Percentiles rank a stretch among this genome's conserved stretches.
phyloP scores from a whole-genome alignment of 2,888 invertebrate species.

The Thera britannica region DNA sequence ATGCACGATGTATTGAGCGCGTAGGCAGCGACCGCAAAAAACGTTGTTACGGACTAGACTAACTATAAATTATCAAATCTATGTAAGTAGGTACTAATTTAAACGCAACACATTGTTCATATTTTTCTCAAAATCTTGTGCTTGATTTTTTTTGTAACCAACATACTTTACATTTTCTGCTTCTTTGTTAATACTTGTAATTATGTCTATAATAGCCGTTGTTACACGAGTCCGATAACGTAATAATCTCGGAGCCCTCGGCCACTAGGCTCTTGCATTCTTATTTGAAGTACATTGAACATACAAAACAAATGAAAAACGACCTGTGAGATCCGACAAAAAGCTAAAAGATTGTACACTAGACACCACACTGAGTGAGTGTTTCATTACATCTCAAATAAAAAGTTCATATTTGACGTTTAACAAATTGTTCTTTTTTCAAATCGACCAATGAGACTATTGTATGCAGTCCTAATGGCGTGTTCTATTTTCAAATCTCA shows the following conservation, averaged over 20 bases:
- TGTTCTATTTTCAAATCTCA: conserved; percentile 84
- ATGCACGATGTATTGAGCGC: conserved; percentile 62
- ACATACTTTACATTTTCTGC: conserved; percentile 37
- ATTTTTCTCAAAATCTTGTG: conserved; percentile 44
- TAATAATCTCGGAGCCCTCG: conserved; percentile 76
- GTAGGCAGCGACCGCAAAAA: conserved; percentile 71
- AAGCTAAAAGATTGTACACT: conserved; percentile 73
- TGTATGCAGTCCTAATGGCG: conserved; percentile 83
- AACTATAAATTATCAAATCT: conserved; percentile 60
- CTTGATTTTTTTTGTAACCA: conserved; percentile 32
- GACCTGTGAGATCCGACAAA: conserved; percentile 73
- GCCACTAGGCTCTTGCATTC: conserved; percentile 73
- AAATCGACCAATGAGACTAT: conserved; percentile 85
- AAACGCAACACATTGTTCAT: conserved; percentile 36
- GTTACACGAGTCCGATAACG: conserved; percentile 57
- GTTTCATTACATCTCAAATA: conserved; percentile 80
- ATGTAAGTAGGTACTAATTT: conserved; percentile 34
- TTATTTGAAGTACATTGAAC: conserved; percentile 63
- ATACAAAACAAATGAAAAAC: conserved; percentile 80
- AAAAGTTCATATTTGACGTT: conserved; percentile 84
- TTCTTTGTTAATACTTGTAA: conserved; percentile 51
- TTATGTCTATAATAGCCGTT: conserved; percentile 63
- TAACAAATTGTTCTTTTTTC: conserved; percentile 85
- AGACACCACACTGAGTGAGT: conserved; percentile 72
- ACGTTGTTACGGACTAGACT: conserved; percentile 42